Base-by-base conservation (phyloP, 2,888 invertebrate genomes). In the Epirrhoe alternata region DNA sequence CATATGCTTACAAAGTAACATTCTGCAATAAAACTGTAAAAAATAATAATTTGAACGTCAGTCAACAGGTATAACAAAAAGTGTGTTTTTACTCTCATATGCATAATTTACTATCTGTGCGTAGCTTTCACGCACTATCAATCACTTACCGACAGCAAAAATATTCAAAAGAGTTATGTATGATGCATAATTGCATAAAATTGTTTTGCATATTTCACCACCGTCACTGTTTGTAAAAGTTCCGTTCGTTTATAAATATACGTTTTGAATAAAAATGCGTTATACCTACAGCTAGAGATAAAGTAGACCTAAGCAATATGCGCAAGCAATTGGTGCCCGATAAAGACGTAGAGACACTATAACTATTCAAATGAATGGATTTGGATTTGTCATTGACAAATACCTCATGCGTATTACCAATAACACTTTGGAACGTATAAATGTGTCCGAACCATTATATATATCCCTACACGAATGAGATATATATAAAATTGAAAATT, bases 111-210 rank as follows among this genome's bases (percentile, higher is more conserved):
- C 31, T 54, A 7, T 42, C 51, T 57, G 17, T 61, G 47, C 35
- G 35, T 57, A 57, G 16, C 33, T 54, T 66, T 66, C 58, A 62
- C 66, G 66, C 62, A 54, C 57, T 61, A 61, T 61, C 57, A 57
- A 58, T 61, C 58, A 62, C 61, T 58, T 66, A 64, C 35, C 57
- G 47, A 58, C 42, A 55, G 38, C 49, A 58, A 61, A 31, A 10
- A 24, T 42, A 53, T 42, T 55, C 17, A 8, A 33, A 57, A 53
- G 58, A 61, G 16, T 61, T 61, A 57, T 31, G n/a, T 47, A 51
- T 24, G 42, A 10, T 10, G 7, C 61, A 50, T 54, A 31, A 17
- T 30, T 61, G 53, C 38, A 57, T 66, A 16, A 45, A n/a, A 55
- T 59, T 50, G 17, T 50, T 53, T 14, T 12, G 49, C 14, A 53